These are phyloP conservation scores for Eupelmus urozonus DNA, from an alignment of 2,888 invertebrate species.

Conservation along the genomic window DNA sequence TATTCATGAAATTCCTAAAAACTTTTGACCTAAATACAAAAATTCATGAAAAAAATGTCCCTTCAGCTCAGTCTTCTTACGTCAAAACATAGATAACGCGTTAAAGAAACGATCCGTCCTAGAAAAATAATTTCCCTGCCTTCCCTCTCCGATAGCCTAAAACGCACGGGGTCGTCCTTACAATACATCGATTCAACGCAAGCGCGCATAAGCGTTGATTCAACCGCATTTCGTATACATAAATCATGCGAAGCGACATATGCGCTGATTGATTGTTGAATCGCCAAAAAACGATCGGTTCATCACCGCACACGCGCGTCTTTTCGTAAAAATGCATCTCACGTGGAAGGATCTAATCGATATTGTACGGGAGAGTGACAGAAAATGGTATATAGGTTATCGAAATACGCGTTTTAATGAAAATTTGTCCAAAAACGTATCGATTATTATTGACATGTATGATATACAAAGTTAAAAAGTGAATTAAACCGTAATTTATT, in stretches of 20 bases:
- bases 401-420: conserved; percentile 42
- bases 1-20: too few relatives aligned
- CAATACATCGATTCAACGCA: conserved; percentile 2
- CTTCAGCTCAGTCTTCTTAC: too few relatives aligned
- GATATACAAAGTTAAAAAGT: too few relatives aligned
- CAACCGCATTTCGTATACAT: conserved; percentile 7
- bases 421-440: too few relatives aligned
- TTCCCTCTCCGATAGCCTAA: background rate
- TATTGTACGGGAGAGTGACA: background rate
- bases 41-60: too few relatives aligned
- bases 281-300: conserved; percentile 27
- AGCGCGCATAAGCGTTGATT: conserved; percentile 9
- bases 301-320: background rate
- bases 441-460: too few relatives aligned
- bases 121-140: conserved; percentile 11
- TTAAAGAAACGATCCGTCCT: conserved; percentile 17
- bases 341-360: conserved; percentile 8
- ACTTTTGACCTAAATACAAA: too few relatives aligned
- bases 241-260: conserved; percentile 15
- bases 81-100: background rate
- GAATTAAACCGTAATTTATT: too few relatives aligned
- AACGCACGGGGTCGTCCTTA: background rate
- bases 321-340: background rate
- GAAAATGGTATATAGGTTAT: conserved; percentile 48
- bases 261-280: conserved; percentile 38